Evolutionary conservation across 2,113 vertebrate species (phyloP).

Genomic region (Pteropus alecto): DNA sequence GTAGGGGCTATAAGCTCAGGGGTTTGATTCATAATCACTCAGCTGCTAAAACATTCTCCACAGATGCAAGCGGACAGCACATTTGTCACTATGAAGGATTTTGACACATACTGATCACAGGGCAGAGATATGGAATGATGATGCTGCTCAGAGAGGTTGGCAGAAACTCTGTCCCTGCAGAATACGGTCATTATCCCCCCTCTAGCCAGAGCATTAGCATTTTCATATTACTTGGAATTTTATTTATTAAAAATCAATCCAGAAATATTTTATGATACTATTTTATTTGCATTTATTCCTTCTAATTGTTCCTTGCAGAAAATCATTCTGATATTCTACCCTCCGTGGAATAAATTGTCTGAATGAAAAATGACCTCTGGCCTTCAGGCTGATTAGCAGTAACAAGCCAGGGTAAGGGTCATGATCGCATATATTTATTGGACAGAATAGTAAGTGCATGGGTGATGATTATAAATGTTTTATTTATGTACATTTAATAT

Average conservation of each 20-base stretch:
- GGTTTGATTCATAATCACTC: constrained; percentile 99
- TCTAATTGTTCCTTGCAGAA: constrained; percentile 76
- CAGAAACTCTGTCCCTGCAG: constrained; percentile 85
- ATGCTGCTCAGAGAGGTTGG: constrained; percentile 87
- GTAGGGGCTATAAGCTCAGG: constrained; percentile 84
- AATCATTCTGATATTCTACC: constrained; percentile 67
- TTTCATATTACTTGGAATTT: constrained; percentile 67
- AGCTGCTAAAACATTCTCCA: constrained; percentile 99
- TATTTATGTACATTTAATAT: constrained; percentile 84
- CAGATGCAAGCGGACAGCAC: constrained; percentile 99
- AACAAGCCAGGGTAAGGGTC: constrained; percentile 88
- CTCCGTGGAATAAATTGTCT: constrained; percentile 55
- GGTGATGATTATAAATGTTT: constrained; percentile 81
- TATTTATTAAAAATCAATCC: constrained; percentile 77
- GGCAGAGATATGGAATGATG: constrained; percentile 97
- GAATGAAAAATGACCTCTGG: constrained; percentile 82
- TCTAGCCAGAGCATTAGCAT: constrained; percentile 83
- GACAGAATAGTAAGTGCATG: constrained; percentile 77
- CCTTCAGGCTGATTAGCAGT: constrained; percentile 87
- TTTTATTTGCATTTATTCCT: constrained; percentile 75
- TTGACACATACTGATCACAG: constrained; percentile 98
- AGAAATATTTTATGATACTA: constrained; percentile 65
- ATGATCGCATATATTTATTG: constrained; percentile 80
- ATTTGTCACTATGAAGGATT: constrained; percentile 99
- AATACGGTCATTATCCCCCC: background rate